Evolutionary conservation across 2,888 invertebrate genomes (phyloP).

Genomic region (Eueremaeus valkanovi): DNA sequence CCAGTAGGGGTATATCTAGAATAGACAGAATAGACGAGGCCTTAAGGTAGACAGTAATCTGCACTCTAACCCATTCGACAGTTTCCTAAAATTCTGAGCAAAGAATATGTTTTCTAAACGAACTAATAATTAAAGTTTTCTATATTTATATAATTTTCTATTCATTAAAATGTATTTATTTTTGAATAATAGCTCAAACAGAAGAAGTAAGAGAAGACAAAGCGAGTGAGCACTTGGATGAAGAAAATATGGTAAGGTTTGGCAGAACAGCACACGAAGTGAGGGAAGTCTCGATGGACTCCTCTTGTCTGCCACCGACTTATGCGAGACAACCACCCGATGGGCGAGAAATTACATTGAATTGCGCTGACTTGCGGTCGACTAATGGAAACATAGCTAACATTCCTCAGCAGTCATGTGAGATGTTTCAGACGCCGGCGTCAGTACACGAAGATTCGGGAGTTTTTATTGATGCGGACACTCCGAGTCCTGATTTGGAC

Average conservation of each 20-base stretch:
- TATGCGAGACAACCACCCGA: slow-evolving; percentile 72
- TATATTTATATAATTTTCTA: no score
- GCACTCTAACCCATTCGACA: no score
- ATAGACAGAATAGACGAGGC: no score
- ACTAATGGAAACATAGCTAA: background rate
- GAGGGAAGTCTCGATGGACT: background rate
- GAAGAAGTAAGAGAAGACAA: background rate
- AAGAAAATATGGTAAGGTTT: slow-evolving; percentile 7
- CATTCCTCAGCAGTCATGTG: background rate
- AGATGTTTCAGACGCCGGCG: background rate
- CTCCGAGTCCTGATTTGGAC: slow-evolving; percentile 37
- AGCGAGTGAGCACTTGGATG: background rate
- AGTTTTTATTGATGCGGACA: slow-evolving; percentile 38
- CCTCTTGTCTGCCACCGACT: slow-evolving; percentile 50
- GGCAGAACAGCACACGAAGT: background rate
- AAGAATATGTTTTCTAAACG: no score
- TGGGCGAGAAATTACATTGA: slow-evolving; percentile 61
- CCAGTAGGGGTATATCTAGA: no score
- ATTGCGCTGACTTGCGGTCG: background rate
- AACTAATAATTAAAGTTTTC: no score
- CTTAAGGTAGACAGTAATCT: no score
- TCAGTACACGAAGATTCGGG: slow-evolving; percentile 43
- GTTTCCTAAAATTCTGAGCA: no score
- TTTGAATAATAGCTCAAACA: background rate
- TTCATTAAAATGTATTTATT: background rate